Evolutionary conservation across 1,140 invertebrate genomes (phyloP).

Genomic region (Oreohelix idahoensis): DNA sequence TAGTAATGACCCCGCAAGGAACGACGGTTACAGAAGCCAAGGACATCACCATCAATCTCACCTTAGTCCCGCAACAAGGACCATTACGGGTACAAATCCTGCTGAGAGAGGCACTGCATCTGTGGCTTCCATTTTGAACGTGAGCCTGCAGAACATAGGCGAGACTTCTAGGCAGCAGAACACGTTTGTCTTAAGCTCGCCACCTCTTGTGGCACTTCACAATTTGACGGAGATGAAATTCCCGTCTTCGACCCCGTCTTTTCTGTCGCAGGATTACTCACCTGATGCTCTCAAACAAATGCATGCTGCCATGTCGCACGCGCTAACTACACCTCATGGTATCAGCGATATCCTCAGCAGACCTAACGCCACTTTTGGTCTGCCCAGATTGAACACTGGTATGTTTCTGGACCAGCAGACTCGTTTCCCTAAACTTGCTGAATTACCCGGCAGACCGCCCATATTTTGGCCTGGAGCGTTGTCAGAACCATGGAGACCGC

Average conservation of each 20-base stretch:
- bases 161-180: conserved; percentile 73
- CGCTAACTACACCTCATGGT: conserved; percentile 88
- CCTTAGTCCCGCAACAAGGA: background rate
- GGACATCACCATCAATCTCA: conserved; percentile 54
- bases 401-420: conserved; percentile 77
- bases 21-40: conserved; percentile 23
- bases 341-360: conserved; percentile 95
- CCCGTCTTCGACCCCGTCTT: conserved; percentile 66
- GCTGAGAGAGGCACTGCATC: conserved; percentile 58
- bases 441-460: conserved; percentile 78
- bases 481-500: conserved; percentile 82
- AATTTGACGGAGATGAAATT: conserved; percentile 92
- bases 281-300: conserved; percentile 64
- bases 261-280: conserved; percentile 63
- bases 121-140: conserved; percentile 78
- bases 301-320: conserved; percentile 55
- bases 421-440: conserved; percentile 77
- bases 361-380: conserved; percentile 76
- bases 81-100: background rate
- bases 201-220: conserved; percentile 91
- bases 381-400: conserved; percentile 73
- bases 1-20: conserved; percentile 33
- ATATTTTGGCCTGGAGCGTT: conserved; percentile 94
- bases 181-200: conserved; percentile 79
- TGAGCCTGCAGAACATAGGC: conserved; percentile 53